Evolutionary conservation across 2,113 vertebrate genomes (phyloP).

Genomic region (Cromileptes altivelis): DNA sequence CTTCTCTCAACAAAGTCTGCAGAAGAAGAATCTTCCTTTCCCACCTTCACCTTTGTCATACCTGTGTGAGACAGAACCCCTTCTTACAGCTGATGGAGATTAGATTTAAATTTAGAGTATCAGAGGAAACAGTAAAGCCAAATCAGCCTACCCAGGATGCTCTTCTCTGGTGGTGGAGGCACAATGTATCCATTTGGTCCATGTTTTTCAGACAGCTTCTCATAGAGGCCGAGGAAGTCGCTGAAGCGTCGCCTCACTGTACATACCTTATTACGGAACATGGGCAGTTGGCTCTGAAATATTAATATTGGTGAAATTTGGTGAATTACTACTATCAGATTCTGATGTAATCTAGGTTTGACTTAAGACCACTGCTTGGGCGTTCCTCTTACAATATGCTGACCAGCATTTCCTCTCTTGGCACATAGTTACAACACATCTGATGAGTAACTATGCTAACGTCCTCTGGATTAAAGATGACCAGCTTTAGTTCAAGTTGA

Average conservation of each 20-base stretch:
- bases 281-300: constrained; percentile 90
- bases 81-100: not conserved
- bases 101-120: not conserved
- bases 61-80: constrained; percentile 80
- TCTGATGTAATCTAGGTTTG: not conserved
- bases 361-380: not conserved
- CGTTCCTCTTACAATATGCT: not conserved
- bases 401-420: constrained; percentile 16
- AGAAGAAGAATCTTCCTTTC: constrained; percentile 97
- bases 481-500: not conserved
- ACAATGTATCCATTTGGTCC: constrained; percentile 93
- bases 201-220: constrained; percentile 96
- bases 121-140: accelerated
- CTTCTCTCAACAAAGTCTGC: constrained; percentile 96
- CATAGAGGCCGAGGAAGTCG: constrained; percentile 97
- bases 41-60: constrained; percentile 99
- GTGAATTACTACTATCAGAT: not conserved
- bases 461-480: not conserved
- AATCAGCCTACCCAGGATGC: constrained; percentile 90
- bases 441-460: not conserved
- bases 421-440: not conserved
- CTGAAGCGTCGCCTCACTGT: constrained; percentile 96
- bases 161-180: constrained; percentile 97
- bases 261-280: constrained; percentile 94
- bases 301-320: constrained; percentile 66